Percentiles rank a stretch among this genome's conserved stretches.
Evolutionary conservation across 2,113 vertebrate genomes (phyloP).

Genomic region (Corapipo altera): DNA sequence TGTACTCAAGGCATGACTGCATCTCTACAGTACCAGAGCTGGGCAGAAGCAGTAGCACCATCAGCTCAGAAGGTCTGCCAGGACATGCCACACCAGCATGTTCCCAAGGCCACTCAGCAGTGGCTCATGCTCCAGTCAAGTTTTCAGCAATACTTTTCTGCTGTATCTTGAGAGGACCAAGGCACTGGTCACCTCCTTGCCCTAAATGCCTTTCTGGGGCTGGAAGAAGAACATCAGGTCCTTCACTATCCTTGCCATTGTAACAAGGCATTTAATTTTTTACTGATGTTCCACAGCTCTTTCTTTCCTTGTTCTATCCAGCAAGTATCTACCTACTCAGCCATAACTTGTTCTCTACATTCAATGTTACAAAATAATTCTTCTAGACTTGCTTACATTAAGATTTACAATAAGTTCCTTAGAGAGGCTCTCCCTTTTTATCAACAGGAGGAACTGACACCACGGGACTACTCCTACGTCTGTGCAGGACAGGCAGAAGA

Average conservation of each 20-base stretch:
- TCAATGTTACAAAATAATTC: background rate
- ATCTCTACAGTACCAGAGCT: background rate
- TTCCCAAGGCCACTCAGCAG: background rate
- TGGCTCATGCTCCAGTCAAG: background rate
- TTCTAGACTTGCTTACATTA: background rate
- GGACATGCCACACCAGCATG: fast-evolving
- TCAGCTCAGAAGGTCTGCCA: background rate
- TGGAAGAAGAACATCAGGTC: background rate
- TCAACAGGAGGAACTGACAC: background rate
- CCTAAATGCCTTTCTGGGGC: background rate
- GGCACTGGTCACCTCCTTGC: background rate
- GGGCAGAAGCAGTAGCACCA: background rate
- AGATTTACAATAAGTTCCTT: background rate
- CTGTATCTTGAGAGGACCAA: background rate
- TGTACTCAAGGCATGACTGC: background rate
- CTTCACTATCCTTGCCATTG: background rate
- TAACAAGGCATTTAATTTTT: background rate
- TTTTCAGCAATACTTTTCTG: background rate
- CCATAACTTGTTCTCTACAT: background rate
- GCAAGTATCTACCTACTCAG: background rate
- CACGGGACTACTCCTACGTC: background rate
- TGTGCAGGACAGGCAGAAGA: background rate
- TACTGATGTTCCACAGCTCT: background rate
- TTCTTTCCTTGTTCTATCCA: background rate
- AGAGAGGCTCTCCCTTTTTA: background rate